Percentiles rank a stretch among this genome's conserved stretches.
These are phyloP conservation scores for Nymphicus hollandicus DNA, from an alignment of 2,113 vertebrate species.

Conservation along the genomic window DNA sequence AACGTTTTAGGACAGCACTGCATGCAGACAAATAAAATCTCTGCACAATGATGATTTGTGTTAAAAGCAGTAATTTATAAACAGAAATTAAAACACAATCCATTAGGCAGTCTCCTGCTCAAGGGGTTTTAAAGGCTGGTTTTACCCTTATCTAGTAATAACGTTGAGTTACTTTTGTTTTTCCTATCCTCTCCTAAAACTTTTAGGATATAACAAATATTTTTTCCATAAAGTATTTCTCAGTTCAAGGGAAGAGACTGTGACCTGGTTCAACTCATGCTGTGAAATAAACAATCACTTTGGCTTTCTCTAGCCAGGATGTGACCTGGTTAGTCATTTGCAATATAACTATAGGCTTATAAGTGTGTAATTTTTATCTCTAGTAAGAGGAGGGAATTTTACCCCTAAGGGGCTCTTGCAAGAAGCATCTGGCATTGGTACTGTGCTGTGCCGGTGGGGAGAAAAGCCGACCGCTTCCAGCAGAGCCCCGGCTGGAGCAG, in stretches of 20 bases:
- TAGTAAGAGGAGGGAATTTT: not conserved
- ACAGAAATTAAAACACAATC: not conserved
- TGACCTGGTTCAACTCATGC: not conserved
- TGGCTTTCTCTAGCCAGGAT: not conserved
- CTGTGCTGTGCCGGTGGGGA: not conserved
- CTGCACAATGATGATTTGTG: not conserved
- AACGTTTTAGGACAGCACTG: not conserved
- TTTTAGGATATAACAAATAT: fast-evolving
- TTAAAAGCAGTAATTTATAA: not conserved
- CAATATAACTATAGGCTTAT: not conserved
- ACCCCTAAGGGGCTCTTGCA: not conserved
- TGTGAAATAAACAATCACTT: not conserved
- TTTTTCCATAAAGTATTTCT: not conserved
- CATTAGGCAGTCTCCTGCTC: not conserved
- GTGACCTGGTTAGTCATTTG: not conserved
- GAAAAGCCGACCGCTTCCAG: not conserved
- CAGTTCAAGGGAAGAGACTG: not conserved
- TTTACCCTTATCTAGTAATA: not conserved
- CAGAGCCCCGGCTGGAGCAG: not conserved
- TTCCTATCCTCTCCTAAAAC: not conserved
- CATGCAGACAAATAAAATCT: not conserved
- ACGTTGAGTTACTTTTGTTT: not conserved
- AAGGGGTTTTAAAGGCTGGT: not conserved
- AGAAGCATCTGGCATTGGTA: fast-evolving
- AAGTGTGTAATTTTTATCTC: not conserved